Percentiles rank a stretch among this genome's conserved stretches.
Conservation (phyloP, 2,888 invertebrate species). For the Drosophila picticornis region DNA sequence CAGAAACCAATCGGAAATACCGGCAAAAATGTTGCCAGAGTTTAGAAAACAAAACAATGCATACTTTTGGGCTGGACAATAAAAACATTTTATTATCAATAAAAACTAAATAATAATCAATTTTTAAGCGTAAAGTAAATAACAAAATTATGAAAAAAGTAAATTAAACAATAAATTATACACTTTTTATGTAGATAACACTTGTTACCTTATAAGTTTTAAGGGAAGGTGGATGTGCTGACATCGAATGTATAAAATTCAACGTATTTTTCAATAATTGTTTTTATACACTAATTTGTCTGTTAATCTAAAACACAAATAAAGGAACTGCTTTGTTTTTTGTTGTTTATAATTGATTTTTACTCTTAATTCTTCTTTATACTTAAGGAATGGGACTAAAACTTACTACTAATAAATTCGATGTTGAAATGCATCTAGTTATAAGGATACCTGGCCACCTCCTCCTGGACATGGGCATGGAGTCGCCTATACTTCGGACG, state of each 20-base stretch:
- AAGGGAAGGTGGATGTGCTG: not conserved
- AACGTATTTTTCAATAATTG: not conserved
- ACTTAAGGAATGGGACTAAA: conserved; percentile 3
- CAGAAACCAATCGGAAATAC: not conserved
- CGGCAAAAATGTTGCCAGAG: conserved; percentile 26
- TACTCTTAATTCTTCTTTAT: not conserved
- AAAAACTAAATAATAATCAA: not conserved
- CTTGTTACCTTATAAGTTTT: not conserved
- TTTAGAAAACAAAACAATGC: not conserved
- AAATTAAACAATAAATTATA: not conserved
- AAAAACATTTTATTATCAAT: not conserved
- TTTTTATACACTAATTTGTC: not conserved
- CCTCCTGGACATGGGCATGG: conserved; percentile 25
- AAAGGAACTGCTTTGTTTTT: not conserved
- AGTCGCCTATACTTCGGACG: conserved; percentile 52
- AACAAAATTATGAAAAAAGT: not conserved
- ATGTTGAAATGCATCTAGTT: conserved; percentile 27
- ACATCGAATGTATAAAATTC: not conserved
- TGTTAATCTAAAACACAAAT: not conserved
- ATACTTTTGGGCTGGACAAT: conserved; percentile 18
- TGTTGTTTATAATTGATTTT: not conserved
- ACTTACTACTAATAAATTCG: conserved; percentile 39
- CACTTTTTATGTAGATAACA: not conserved
- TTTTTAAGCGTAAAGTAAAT: not conserved
- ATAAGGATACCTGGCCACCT: conserved; percentile 48